Percentiles rank a stretch among this genome's conserved stretches.
Conservation (phyloP, 2,888 invertebrate genomes). For the Apantesis nais region DNA sequence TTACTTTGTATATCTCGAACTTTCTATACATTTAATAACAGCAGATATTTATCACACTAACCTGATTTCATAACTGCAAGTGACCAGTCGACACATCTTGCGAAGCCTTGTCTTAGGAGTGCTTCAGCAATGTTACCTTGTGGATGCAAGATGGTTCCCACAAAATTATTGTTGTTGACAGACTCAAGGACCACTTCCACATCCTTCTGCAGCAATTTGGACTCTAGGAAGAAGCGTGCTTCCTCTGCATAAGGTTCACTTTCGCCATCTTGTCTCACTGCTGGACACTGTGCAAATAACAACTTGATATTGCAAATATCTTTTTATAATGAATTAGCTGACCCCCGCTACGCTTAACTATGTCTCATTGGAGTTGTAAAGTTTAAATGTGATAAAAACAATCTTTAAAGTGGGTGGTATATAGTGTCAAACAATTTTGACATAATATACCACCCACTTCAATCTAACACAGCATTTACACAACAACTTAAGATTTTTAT, state of each 20-base stretch:
- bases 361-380: no score
- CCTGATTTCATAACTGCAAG: slow-evolving; percentile 80
- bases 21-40: not conserved
- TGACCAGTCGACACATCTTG: slow-evolving; percentile 89
- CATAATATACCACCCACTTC: no score
- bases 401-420: no score
- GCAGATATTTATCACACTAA: slow-evolving; percentile 39
- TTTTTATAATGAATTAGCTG: not conserved
- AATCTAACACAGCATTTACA: no score
- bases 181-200: slow-evolving; percentile 96
- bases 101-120: slow-evolving; percentile 95
- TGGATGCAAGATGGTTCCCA: slow-evolving; percentile 97
- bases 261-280: slow-evolving; percentile 90
- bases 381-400: no score
- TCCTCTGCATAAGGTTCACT: slow-evolving; percentile 93
- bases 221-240: slow-evolving; percentile 97
- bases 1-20: no score
- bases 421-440: no score
- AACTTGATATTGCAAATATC: not conserved
- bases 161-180: slow-evolving; percentile 96
- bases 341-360: no score
- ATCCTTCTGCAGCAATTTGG: slow-evolving; percentile 95
- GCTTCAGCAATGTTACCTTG: slow-evolving; percentile 97
- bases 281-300: slow-evolving; percentile 86
- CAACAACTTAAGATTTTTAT: no score